Percentiles rank a stretch among this genome's conserved stretches.
Evolutionary conservation across 2,797 vertebrate genomes (phyloP).

Genomic region (Eurystomus glaucurus): DNA sequence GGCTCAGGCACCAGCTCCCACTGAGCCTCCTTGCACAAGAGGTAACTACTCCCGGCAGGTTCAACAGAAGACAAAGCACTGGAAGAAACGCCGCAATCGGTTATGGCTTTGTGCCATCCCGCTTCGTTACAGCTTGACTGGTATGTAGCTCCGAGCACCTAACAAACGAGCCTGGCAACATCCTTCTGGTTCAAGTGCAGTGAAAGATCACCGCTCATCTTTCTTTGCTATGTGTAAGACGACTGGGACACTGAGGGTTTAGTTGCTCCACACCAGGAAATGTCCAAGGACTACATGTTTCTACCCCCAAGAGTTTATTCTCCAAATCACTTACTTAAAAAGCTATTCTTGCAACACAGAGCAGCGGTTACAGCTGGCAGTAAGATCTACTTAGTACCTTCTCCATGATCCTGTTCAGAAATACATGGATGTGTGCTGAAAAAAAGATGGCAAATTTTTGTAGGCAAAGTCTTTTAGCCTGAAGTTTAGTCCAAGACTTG

Average conservation of each 20-base stretch:
- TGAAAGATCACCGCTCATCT: background rate
- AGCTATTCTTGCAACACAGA: background rate
- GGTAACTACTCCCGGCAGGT: background rate
- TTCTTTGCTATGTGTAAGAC: background rate
- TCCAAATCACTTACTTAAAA: background rate
- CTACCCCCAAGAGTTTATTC: background rate
- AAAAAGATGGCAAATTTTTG: background rate
- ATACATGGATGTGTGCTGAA: fast-evolving
- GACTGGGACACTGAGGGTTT: background rate
- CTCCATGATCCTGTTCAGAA: background rate
- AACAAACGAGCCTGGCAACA: background rate
- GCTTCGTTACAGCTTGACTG: background rate
- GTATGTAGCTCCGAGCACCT: background rate
- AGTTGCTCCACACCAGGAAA: background rate
- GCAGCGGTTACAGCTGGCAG: background rate
- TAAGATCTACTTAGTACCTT: background rate
- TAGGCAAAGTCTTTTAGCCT: background rate
- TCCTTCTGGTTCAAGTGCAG: background rate
- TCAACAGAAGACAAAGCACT: background rate
- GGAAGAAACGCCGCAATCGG: fast-evolving
- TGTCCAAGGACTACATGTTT: fast-evolving
- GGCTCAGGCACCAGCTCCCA: background rate
- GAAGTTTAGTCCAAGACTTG: background rate
- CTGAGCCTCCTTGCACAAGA: background rate
- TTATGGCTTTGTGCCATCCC: background rate